Conservation (phyloP, 2,797 vertebrate genomes). For the Cheirogaleus major region DNA sequence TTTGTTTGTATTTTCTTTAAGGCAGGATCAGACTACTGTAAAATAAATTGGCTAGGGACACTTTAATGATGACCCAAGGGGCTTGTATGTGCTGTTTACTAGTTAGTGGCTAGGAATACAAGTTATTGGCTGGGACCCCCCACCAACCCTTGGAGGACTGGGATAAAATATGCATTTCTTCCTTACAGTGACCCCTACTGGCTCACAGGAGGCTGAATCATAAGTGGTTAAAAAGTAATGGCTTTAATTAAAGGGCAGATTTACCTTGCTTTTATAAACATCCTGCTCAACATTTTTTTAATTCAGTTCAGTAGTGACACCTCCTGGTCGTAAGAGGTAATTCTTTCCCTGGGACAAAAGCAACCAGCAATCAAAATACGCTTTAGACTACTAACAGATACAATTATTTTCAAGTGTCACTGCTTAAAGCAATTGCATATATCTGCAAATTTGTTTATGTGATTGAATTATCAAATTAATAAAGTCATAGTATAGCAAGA, state of each 20-base stretch:
- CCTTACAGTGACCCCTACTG: constrained; percentile 22
- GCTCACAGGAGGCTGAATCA: background rate
- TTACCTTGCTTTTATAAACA: constrained; percentile 11
- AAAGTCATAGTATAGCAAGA: background rate
- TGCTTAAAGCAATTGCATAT: background rate
- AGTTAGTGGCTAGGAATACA: background rate
- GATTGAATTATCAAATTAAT: background rate
- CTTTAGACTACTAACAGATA: background rate
- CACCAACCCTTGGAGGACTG: background rate
- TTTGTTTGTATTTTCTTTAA: background rate
- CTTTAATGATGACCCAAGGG: background rate
- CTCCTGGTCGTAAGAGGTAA: constrained; percentile 80
- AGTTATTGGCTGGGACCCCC: background rate
- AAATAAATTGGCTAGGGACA: background rate
- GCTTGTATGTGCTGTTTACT: background rate
- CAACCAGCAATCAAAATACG: background rate
- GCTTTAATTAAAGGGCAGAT: constrained; percentile 19
- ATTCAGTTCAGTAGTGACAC: constrained; percentile 81
- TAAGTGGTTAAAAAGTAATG: constrained; percentile 34
- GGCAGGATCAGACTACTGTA: background rate
- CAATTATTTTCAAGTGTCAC: background rate
- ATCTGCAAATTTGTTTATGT: background rate
- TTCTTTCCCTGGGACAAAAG: constrained; percentile 19
- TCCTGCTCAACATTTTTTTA: background rate
- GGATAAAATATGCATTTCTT: background rate